Percentiles rank a stretch among this genome's conserved stretches.
Evolutionary conservation across 2,888 invertebrate genomes (phyloP).

Genomic region (Scrobipalpa costella): DNA sequence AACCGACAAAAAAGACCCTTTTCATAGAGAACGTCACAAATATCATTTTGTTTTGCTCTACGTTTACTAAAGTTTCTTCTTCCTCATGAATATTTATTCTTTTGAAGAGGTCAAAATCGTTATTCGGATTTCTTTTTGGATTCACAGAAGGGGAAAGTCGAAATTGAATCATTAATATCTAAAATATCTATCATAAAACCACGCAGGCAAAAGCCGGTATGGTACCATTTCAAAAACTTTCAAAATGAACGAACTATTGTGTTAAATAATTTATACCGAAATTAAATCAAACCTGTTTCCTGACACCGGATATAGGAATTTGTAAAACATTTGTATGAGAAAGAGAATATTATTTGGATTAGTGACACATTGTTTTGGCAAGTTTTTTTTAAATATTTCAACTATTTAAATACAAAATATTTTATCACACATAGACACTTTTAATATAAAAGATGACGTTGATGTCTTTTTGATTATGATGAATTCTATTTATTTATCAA

Average conservation of each 20-base stretch:
- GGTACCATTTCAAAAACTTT: constrained; percentile 14
- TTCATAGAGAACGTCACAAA: too few relatives aligned
- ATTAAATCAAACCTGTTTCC: constrained; percentile 14
- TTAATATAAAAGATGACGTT: background rate
- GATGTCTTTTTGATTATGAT: constrained; percentile 4
- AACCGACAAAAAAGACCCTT: too few relatives aligned
- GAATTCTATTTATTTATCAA: too few relatives aligned
- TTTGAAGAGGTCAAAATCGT: constrained; percentile 7
- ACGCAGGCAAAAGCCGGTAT: constrained; percentile 23
- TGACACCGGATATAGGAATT: constrained; percentile 7
- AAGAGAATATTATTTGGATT: too few relatives aligned
- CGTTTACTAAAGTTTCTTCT: background rate
- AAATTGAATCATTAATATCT: constrained; percentile 14
- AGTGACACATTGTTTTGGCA: too few relatives aligned
- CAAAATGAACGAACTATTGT: constrained; percentile 24
- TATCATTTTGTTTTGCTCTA: too few relatives aligned
- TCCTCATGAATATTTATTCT: background rate
- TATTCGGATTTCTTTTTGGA: constrained; percentile 5
- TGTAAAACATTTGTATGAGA: background rate
- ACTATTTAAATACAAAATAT: too few relatives aligned
- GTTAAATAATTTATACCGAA: constrained; percentile 25
- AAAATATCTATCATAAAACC: constrained; percentile 13
- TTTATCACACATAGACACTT: too few relatives aligned
- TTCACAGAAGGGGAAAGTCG: constrained; percentile 14
- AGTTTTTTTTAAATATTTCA: too few relatives aligned